Conservation (phyloP, 2,113 vertebrate species). For the Neolamprologus fasciatus region DNA sequence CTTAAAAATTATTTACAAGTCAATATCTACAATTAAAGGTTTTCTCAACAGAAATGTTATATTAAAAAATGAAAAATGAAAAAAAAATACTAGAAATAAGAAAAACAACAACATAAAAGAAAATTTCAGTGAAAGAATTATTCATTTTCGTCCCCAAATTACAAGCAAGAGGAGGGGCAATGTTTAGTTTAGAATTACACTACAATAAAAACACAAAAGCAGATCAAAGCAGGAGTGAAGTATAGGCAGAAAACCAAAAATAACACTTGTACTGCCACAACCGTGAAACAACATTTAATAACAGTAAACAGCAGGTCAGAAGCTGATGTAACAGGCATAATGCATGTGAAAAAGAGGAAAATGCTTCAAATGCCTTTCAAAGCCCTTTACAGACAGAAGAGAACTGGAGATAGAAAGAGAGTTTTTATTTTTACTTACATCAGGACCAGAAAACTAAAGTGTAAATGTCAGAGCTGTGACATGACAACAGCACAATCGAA, state of each 20-base stretch:
- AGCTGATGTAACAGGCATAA: background rate
- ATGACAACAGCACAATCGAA: conserved; percentile 17
- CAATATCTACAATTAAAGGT: conserved; percentile 46
- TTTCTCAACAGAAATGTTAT: background rate
- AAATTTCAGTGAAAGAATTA: background rate
- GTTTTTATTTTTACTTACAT: background rate
- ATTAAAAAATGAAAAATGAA: too few relatives aligned
- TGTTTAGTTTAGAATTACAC: background rate
- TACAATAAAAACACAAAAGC: background rate
- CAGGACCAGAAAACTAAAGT: background rate
- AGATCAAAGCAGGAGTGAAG: background rate
- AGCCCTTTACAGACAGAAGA: conserved; percentile 30
- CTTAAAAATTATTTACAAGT: conserved; percentile 56
- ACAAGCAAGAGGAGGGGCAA: background rate
- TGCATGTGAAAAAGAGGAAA: background rate
- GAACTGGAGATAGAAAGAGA: background rate
- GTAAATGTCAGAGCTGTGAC: conserved; percentile 5
- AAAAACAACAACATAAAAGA: background rate
- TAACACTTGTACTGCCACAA: background rate
- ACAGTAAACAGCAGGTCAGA: conserved; percentile 26
- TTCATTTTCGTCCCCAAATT: background rate
- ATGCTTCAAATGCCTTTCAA: background rate
- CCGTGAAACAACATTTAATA: conserved; percentile 17
- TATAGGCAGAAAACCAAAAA: background rate
- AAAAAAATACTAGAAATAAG: background rate